Conservation (phyloP, 2,888 invertebrate species). For the Sarcophaga carnaria region DNA sequence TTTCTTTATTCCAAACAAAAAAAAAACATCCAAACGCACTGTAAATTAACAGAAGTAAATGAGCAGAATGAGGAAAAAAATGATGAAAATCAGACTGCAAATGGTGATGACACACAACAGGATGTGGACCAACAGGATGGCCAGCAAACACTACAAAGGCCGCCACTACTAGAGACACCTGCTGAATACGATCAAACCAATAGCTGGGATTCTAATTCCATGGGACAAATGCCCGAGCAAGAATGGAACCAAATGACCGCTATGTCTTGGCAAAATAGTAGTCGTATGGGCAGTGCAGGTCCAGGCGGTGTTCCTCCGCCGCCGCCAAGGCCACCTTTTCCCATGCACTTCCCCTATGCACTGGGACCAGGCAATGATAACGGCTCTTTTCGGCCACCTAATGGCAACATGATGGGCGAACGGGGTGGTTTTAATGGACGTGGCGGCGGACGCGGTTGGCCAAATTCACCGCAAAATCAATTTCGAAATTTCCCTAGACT, state of each 20-base stretch:
- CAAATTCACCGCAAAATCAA: constrained; percentile 71
- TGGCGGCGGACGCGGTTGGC: constrained; percentile 75
- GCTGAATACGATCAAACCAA: constrained; percentile 74
- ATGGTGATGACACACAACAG: constrained; percentile 54
- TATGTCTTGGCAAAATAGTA: constrained; percentile 74
- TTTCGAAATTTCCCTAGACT: constrained; percentile 76
- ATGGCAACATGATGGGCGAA: constrained; percentile 53
- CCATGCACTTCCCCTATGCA: constrained; percentile 67
- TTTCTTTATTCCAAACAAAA: constrained; percentile 41
- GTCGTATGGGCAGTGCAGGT: constrained; percentile 66
- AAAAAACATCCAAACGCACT: neutral
- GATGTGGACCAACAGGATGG: constrained; percentile 22
- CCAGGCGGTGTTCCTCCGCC: constrained; percentile 69
- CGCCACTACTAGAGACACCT: constrained; percentile 78
- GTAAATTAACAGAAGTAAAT: constrained; percentile 57
- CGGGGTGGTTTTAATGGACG: constrained; percentile 67
- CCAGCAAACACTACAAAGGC: constrained; percentile 65
- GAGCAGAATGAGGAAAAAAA: constrained; percentile 71
- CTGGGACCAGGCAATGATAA: constrained; percentile 46
- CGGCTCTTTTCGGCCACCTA: constrained; percentile 52
- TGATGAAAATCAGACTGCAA: constrained; percentile 40
- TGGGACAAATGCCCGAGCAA: constrained; percentile 69
- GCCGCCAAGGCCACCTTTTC: constrained; percentile 74
- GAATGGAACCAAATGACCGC: constrained; percentile 75
- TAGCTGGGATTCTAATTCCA: constrained; percentile 73